phyloP scores from a whole-genome alignment of 2,888 invertebrate species.

The Dendrolimus pini region DNA sequence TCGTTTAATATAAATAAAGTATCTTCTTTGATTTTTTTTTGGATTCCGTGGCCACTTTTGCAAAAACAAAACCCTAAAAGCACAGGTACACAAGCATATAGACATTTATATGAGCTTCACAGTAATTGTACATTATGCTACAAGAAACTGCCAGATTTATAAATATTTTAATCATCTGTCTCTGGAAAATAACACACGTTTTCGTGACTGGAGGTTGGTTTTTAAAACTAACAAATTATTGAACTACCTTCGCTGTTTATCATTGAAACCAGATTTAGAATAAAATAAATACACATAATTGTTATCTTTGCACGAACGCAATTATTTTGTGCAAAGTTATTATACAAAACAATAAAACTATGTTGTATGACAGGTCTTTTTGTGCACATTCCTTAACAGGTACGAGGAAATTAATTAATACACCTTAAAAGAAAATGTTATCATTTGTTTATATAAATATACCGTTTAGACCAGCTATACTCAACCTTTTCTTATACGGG shows the following conservation, averaged over 20 bases:
- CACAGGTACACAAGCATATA: no score
- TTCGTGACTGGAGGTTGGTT: neutral
- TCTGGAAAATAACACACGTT: neutral
- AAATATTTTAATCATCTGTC: neutral
- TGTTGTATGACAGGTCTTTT: slow-evolving; percentile 6
- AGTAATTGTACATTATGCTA: no score
- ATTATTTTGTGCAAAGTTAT: slow-evolving; percentile 1
- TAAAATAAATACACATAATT: neutral
- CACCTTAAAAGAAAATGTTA: slow-evolving; percentile 14
- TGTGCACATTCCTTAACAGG: slow-evolving; percentile 10
- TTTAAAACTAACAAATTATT: neutral
- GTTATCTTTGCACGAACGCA: neutral
- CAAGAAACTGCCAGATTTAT: no score
- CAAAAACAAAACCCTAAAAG: no score
- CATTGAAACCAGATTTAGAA: neutral
- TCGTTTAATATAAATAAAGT: no score
- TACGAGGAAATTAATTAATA: slow-evolving; percentile 24
- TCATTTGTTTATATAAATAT: no score
- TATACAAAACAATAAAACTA: slow-evolving; percentile 5
- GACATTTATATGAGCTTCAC: no score
- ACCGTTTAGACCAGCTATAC: no score
- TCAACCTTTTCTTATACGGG: no score
- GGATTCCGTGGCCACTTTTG: no score
- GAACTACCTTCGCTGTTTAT: neutral
- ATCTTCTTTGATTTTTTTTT: no score